These are phyloP conservation scores for Gymnorhina tibicen DNA, from an alignment of 2,113 vertebrate species.

Conservation along the genomic window DNA sequence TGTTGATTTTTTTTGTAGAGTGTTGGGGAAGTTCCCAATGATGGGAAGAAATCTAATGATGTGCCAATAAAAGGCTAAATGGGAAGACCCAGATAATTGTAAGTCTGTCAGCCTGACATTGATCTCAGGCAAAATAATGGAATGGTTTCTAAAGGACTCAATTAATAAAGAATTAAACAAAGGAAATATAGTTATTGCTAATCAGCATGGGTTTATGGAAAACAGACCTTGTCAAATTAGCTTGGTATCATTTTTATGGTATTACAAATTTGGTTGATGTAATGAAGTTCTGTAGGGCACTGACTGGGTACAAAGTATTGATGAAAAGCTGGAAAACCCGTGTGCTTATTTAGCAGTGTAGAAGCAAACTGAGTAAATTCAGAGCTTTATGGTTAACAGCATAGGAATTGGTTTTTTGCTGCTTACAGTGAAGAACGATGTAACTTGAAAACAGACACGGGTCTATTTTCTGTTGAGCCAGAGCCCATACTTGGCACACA, in stretches of 20 bases:
- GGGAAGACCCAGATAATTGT: slow-evolving; percentile 30
- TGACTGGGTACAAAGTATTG: neutral
- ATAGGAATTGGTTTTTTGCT: neutral
- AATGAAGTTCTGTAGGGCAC: neutral
- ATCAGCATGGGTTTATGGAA: slow-evolving; percentile 37
- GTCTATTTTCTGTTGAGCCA: neutral
- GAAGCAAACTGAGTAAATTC: neutral
- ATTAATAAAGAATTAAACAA: slow-evolving; percentile 60
- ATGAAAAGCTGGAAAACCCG: neutral
- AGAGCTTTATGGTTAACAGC: neutral
- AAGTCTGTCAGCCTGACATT: slow-evolving; percentile 37
- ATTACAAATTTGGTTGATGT: neutral
- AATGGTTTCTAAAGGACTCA: slow-evolving; percentile 43
- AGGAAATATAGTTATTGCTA: slow-evolving; percentile 40
- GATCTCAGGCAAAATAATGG: slow-evolving; percentile 45
- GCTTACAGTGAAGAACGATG: rapidly evolving
- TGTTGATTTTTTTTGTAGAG: neutral
- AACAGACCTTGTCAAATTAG: slow-evolving; percentile 50
- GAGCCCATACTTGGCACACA: neutral
- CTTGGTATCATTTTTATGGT: slow-evolving; percentile 1
- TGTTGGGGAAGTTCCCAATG: neutral
- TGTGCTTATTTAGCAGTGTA: neutral
- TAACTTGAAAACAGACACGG: neutral
- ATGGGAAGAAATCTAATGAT: slow-evolving; percentile 30
- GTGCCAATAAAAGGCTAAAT: slow-evolving; percentile 44